Conservation (phyloP, 2,888 invertebrate species). For the Selenia dentaria region DNA sequence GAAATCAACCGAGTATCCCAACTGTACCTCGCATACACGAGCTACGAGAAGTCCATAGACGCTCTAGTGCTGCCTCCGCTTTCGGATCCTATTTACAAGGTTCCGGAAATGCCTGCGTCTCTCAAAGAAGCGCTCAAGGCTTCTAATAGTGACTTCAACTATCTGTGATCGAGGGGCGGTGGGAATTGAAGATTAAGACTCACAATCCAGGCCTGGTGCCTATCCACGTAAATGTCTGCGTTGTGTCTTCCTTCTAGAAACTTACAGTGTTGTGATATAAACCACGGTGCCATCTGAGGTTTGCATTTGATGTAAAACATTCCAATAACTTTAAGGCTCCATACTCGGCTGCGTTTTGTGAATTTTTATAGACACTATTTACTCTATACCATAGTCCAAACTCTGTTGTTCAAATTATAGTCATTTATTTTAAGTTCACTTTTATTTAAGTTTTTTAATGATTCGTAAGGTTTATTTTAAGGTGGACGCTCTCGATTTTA, state of each 20-base stretch:
- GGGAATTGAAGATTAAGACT: too few relatives aligned
- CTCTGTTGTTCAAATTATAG: slow-evolving; percentile 36
- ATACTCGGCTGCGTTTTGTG: slow-evolving; percentile 6
- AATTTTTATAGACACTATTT: slow-evolving; percentile 37
- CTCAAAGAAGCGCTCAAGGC: slow-evolving; percentile 61
- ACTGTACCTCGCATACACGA: slow-evolving; percentile 61
- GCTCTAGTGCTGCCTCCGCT: slow-evolving; percentile 67
- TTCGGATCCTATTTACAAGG: slow-evolving; percentile 67
- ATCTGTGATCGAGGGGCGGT: too few relatives aligned
- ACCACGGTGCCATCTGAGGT: slow-evolving; percentile 52
- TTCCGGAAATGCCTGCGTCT: slow-evolving; percentile 65
- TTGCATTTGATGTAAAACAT: slow-evolving; percentile 25
- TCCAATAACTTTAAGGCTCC: slow-evolving; percentile 1
- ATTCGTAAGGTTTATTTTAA: slow-evolving; percentile 29
- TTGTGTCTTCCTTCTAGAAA: slow-evolving; percentile 26
- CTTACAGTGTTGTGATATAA: slow-evolving; percentile 47
- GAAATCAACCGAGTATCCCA: slow-evolving; percentile 68
- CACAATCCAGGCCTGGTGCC: neutral
- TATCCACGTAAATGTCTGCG: neutral
- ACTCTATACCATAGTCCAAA: too few relatives aligned
- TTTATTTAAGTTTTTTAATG: slow-evolving; percentile 17
- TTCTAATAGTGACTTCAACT: slow-evolving; percentile 55
- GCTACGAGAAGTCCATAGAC: slow-evolving; percentile 65
- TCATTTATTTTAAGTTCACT: slow-evolving; percentile 24
- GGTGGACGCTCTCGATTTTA: too few relatives aligned